Percentiles rank a stretch among this genome's conserved stretches.
Evolutionary conservation across 2,113 vertebrate genomes (phyloP).

Genomic region (Rhizomys pruinosus): DNA sequence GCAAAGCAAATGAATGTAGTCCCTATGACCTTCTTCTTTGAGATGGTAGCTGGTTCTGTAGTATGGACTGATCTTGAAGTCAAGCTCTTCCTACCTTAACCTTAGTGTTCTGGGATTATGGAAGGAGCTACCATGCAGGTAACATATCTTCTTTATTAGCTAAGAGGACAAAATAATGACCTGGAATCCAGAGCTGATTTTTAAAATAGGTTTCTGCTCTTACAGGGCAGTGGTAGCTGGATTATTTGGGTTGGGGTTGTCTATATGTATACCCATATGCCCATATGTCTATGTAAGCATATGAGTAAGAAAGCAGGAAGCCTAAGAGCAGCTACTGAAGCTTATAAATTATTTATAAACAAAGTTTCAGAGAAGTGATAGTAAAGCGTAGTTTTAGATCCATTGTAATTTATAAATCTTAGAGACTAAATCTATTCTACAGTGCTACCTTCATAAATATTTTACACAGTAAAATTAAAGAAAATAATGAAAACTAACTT

Average conservation of each 20-base stretch:
- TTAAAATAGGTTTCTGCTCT: neutral
- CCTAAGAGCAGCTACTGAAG: neutral
- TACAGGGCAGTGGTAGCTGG: neutral
- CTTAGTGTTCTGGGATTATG: neutral
- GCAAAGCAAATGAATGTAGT: neutral
- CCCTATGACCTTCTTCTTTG: neutral
- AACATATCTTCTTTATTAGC: neutral
- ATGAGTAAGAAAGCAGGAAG: neutral
- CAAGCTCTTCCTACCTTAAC: too few relatives aligned
- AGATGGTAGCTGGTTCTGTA: neutral
- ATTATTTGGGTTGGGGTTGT: neutral
- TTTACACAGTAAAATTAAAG: neutral
- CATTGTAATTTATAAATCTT: neutral
- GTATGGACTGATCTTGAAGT: neutral
- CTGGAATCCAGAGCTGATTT: neutral
- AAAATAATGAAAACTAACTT: conserved; percentile 9
- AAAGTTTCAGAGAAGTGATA: neutral
- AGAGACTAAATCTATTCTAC: neutral
- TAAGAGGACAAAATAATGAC: neutral
- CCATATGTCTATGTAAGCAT: neutral
- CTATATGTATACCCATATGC: neutral
- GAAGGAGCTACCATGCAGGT: neutral
- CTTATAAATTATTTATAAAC: conserved; percentile 13
- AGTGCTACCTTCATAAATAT: neutral
- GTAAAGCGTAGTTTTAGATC: neutral